phyloP scores from a whole-genome alignment of 2,888 invertebrate species.

The Sphaerophoria rueppellii region DNA sequence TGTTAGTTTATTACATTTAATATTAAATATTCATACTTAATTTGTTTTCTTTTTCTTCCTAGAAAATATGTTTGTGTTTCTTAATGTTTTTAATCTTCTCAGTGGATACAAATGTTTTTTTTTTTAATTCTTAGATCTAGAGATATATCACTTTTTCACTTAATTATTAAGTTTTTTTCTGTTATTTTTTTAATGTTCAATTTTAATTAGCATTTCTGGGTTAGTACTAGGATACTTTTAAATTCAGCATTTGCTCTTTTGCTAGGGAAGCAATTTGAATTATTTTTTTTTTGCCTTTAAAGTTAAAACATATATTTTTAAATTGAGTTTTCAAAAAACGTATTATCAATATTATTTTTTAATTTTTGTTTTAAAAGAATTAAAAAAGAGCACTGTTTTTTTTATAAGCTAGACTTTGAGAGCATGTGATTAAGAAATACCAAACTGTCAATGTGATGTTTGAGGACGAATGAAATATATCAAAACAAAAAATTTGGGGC shows the following conservation, averaged over 20 bases:
- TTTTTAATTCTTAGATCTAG: slow-evolving; percentile 59
- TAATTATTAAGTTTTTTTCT: slow-evolving; percentile 62
- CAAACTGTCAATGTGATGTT: slow-evolving; percentile 21
- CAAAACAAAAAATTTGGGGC: not conserved
- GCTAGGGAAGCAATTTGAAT: slow-evolving; percentile 53
- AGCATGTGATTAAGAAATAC: slow-evolving; percentile 9
- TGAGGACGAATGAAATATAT: not conserved
- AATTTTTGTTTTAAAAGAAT: not conserved
- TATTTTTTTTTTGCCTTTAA: slow-evolving; percentile 24
- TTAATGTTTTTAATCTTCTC: slow-evolving; percentile 43
- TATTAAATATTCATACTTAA: slow-evolving; percentile 51
- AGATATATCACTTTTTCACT: slow-evolving; percentile 74
- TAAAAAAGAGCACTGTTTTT: slow-evolving; percentile 14
- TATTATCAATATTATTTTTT: slow-evolving; percentile 7
- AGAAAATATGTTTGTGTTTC: slow-evolving; percentile 61
- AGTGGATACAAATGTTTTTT: slow-evolving; percentile 68
- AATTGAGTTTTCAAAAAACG: slow-evolving; percentile 22
- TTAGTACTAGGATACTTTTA: slow-evolving; percentile 55
- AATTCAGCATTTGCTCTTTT: slow-evolving; percentile 57
- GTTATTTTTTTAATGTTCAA: slow-evolving; percentile 30
- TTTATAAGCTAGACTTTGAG: not conserved
- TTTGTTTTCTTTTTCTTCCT: slow-evolving; percentile 70
- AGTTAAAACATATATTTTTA: not conserved
- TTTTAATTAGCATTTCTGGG: slow-evolving; percentile 40
- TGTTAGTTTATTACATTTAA: slow-evolving; percentile 45